Base-by-base conservation (phyloP, 2,888 invertebrate genomes). In the Leptinotarsa rubiginosa region DNA sequence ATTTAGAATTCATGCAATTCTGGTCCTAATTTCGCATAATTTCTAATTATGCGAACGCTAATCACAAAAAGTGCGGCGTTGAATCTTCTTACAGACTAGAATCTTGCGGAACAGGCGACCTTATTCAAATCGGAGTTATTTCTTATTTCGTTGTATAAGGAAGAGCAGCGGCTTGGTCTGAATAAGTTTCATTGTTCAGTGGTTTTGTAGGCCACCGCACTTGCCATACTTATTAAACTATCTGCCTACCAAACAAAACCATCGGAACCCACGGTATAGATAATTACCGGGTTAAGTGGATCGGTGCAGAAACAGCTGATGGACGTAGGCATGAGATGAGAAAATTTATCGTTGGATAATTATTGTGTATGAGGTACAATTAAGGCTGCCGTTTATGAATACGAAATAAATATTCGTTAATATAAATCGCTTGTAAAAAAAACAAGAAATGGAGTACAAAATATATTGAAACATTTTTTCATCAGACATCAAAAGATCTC, bases 181-280 rank as follows among this genome's bases (percentile, higher is more conserved):
- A 62, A 62, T 62, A 62, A 68, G 54, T 68, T 68, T 31, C n/a
- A 68, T 68, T 68, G 54, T 68, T 68, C 68, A 54, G 52, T 68
- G 68, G 31, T 54, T 68, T 68, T 54, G 54, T 68, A 68, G 68
- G 68, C 31, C 68, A 54, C 4, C 20, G 68, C 52, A 31, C 59
- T 52, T 16, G 67, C 67, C 67, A 52, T 52, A 31, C 54, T 68
- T 18, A 54, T 52, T 68, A 20, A 52, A 68, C 20, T 68, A 62
- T 41, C 41, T 41, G 41, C 18, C 62, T 31, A 67, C 49, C 22
- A 67, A 67, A 67, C 50, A 25, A 31, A 68, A 18, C 16, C 41
- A 62, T 62, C 41, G 10, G 31, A 62, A 62, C 25, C 7, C 25
- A n/a, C 31, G 62, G 41, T 62, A 41, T 41, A 10, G 10, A 41